phyloP scores from a whole-genome alignment of 2,113 vertebrate species.

The Psittacula cyanocephala region DNA sequence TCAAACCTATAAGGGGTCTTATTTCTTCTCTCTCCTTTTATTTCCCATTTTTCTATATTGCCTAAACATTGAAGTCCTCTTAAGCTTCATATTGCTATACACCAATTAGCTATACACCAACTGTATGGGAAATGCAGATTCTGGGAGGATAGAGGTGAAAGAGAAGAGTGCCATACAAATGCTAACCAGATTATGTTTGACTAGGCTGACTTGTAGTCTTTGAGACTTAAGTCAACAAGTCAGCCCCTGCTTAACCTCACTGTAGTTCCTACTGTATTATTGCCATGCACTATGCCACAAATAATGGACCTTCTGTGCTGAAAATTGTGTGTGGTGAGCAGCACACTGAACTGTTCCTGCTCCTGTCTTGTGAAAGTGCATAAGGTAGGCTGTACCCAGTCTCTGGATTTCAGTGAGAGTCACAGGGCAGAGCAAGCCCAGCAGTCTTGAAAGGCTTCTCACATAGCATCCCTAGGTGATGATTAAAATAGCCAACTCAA shows the following conservation, averaged over 20 bases:
- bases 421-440: background rate
- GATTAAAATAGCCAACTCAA: background rate
- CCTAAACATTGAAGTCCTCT: background rate
- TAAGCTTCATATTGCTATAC: background rate
- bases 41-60: background rate
- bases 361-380: background rate
- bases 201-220: background rate
- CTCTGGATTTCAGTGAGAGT: fast-evolving
- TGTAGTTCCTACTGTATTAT: background rate
- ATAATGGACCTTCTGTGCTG: background rate
- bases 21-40: background rate
- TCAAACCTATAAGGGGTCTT: background rate
- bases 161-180: background rate
- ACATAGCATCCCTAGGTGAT: background rate
- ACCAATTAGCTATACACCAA: background rate
- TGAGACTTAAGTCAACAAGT: background rate
- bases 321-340: background rate
- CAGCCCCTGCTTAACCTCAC: background rate
- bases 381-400: background rate
- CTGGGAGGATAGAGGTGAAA: background rate
- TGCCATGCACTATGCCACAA: background rate
- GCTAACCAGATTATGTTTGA: background rate
- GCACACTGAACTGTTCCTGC: background rate
- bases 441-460: background rate
- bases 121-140: background rate